phyloP scores from a whole-genome alignment of 2,888 invertebrate species.

The Athrips mouffetella region DNA sequence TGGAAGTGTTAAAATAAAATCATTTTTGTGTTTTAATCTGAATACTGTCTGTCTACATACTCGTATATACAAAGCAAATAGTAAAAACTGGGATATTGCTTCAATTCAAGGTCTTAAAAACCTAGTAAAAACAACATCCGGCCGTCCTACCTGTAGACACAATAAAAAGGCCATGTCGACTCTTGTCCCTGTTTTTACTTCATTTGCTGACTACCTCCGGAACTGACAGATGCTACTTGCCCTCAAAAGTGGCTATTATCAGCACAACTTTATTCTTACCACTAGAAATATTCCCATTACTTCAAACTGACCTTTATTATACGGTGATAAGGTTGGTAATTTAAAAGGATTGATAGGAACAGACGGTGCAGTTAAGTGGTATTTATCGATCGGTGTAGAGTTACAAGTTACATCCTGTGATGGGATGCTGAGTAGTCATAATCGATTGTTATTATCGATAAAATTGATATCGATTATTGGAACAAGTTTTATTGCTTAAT shows the following conservation, averaged over 20 bases:
- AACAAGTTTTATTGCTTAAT: constrained; percentile 14
- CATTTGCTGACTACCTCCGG: neutral
- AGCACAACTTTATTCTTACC: neutral
- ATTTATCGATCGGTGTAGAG: constrained; percentile 19
- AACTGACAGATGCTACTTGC: constrained; percentile 13
- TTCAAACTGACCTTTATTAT: neutral
- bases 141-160: constrained; percentile 8
- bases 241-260: constrained; percentile 1
- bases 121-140: constrained; percentile 6
- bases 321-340: neutral
- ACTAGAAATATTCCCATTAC: no score
- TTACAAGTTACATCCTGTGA: constrained; percentile 33
- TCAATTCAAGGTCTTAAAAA: constrained; percentile 12
- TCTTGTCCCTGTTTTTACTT: neutral
- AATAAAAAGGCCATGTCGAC: constrained; percentile 1
- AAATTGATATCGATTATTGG: constrained; percentile 13
- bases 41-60: no score
- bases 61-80: no score
- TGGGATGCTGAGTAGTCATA: constrained; percentile 11
- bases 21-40: no score
- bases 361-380: constrained; percentile 13
- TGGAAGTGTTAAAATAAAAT: no score
- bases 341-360: neutral
- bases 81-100: no score
- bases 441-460: constrained; percentile 3